Conservation (phyloP, 2,113 vertebrate genomes). For the Semnornis frantzii region DNA sequence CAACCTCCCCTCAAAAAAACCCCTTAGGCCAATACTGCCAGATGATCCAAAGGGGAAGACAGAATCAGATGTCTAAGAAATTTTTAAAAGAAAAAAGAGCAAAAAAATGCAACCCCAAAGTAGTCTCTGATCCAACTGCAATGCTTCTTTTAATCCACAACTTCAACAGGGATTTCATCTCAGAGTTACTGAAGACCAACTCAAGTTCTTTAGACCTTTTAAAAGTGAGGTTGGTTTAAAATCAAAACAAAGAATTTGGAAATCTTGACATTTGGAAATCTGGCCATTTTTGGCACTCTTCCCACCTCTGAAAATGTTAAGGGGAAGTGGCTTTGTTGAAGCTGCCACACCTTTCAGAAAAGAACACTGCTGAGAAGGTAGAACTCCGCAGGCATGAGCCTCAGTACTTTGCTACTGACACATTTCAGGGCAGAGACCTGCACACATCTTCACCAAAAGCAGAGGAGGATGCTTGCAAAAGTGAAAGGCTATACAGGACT, state of each 20-base stretch:
- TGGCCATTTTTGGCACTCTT: neutral
- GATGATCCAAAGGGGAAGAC: neutral
- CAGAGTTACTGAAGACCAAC: neutral
- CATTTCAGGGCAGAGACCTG: neutral
- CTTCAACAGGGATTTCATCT: slow-evolving; percentile 2
- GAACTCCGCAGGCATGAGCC: neutral
- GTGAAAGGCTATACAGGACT: neutral
- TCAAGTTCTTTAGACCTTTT: neutral
- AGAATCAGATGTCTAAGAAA: neutral
- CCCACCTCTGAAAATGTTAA: neutral
- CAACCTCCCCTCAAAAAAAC: no score
- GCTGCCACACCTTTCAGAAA: neutral
- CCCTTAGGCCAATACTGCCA: neutral
- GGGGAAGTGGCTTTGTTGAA: neutral
- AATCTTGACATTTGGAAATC: neutral
- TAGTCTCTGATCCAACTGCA: neutral
- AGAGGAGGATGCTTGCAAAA: neutral
- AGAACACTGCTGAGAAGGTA: neutral
- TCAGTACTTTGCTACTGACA: neutral
- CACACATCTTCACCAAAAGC: neutral
- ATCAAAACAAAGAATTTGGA: neutral
- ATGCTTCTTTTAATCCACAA: neutral
- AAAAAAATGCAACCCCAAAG: neutral
- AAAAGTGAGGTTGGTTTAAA: neutral
- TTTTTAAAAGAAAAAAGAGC: neutral